Percentiles rank a stretch among this genome's conserved stretches.
These are phyloP conservation scores for Dipus sagitta DNA, from an alignment of 2,797 vertebrate species.

Conservation along the genomic window DNA sequence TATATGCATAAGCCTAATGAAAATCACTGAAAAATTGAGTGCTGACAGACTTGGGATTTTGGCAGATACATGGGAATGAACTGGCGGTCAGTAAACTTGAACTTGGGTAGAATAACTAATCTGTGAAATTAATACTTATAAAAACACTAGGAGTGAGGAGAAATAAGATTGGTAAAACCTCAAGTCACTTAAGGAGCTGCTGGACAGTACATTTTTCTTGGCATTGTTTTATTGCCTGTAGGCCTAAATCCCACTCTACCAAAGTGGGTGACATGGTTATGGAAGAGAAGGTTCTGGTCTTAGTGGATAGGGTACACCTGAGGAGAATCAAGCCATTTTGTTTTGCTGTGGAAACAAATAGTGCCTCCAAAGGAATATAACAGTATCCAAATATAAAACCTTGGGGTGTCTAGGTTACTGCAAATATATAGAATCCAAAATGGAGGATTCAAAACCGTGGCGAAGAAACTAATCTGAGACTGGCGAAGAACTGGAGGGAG, in stretches of 20 bases:
- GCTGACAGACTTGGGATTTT: slow-evolving; percentile 9
- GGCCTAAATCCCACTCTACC: neutral
- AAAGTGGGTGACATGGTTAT: neutral
- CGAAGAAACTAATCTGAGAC: neutral
- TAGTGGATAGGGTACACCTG: neutral
- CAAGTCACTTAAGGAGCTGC: neutral
- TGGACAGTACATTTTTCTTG: neutral
- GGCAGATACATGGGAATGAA: neutral
- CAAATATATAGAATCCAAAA: neutral
- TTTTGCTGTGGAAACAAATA: neutral
- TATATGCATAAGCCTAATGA: neutral
- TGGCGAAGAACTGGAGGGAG: neutral
- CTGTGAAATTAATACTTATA: neutral
- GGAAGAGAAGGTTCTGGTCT: neutral
- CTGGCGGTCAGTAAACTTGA: neutral
- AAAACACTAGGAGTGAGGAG: neutral
- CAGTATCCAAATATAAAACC: neutral
- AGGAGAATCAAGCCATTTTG: neutral
- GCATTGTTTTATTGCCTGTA: neutral
- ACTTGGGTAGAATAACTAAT: neutral
- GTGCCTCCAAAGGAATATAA: neutral
- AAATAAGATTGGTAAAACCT: neutral
- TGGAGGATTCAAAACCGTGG: neutral
- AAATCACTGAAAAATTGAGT: slow-evolving; percentile 28
- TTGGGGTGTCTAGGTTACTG: neutral